phyloP scores from a whole-genome alignment of 2,888 invertebrate genomes.

The Tetragonula carbonaria region DNA sequence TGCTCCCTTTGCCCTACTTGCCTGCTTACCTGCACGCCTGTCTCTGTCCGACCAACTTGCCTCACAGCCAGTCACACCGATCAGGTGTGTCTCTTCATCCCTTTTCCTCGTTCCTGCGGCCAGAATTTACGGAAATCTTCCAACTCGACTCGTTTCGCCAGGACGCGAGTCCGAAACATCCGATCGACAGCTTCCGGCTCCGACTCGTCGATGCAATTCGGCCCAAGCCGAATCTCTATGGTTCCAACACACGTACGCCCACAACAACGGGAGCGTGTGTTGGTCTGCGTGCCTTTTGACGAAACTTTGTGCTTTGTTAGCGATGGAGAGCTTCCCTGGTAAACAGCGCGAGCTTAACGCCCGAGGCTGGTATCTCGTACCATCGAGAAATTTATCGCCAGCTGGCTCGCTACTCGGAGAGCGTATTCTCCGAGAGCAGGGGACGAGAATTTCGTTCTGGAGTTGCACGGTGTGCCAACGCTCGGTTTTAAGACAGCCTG shows the following conservation, averaged over 20 bases:
- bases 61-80: background rate
- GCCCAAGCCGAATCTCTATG: too few species aligned
- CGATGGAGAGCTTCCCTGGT: background rate
- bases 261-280: background rate
- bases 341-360: slow-evolving; percentile 11
- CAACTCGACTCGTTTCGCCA: slow-evolving; percentile 9
- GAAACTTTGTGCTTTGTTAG: slow-evolving; percentile 10
- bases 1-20: slow-evolving; percentile 53
- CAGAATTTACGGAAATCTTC: slow-evolving; percentile 7
- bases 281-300: background rate
- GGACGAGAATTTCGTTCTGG: slow-evolving; percentile 8
- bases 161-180: background rate
- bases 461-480: background rate
- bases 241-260: background rate
- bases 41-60: background rate
- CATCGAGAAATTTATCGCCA: slow-evolving; percentile 24
- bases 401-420: background rate
- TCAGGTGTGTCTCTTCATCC: slow-evolving; percentile 1
- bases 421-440: background rate
- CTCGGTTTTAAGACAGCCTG: slow-evolving; percentile 4
- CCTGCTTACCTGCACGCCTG: slow-evolving; percentile 7
- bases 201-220: slow-evolving; percentile 7
- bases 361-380: background rate
- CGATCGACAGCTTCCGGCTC: slow-evolving; percentile 10
- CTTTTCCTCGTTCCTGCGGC: slow-evolving; percentile 4